Base-by-base conservation (phyloP, 2,888 invertebrate genomes). In the Papilio protenor region DNA sequence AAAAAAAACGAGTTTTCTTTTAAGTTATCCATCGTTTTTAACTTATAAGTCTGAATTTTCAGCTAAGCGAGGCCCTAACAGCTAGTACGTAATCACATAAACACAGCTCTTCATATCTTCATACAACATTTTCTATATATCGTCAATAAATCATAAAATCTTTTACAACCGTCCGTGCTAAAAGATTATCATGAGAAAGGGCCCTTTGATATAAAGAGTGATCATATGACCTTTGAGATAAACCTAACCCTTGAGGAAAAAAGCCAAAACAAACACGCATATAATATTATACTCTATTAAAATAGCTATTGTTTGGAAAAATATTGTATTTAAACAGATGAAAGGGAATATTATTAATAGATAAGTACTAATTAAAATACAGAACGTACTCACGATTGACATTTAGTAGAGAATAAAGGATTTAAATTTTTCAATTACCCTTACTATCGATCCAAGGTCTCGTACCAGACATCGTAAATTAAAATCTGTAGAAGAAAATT, bases 101-200 rank as follows among this genome's bases (percentile, higher is more conserved):
- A 64, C 27, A 27, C 1, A 64, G 27, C 64, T 64, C n/a, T n/a
- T n/a, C n/a, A n/a, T n/a, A 33, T 40, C 8, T 64, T 40, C 6
- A 18, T 61, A 33, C 2, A 59, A 59, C 16, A 11, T 33, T 33
- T 64, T 33, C 33, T 14, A n/a, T n/a, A 18, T 40, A 40, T 12
- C 64, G 33, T 64, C 40, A 40, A 40, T 40, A 64, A 64, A 64
- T 64, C 64, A n/a, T 64, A 64, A 40, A 64, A 40, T 40, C 10
- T 40, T 64, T 64, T 64, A 64, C 64, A 64, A 18, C 64, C 33
- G 33, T 18, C 52, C 52, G 52, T 71, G 71, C 71, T 52, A 49
- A 52, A 52, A 71, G 49, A 71, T 71, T 71, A 52, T 71, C 52
- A 52, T 71, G 23, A 27, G 71, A 52, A 71, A 71, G 52, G 52